Conservation (phyloP, 2,888 invertebrate species). For the Merodon equestris region DNA sequence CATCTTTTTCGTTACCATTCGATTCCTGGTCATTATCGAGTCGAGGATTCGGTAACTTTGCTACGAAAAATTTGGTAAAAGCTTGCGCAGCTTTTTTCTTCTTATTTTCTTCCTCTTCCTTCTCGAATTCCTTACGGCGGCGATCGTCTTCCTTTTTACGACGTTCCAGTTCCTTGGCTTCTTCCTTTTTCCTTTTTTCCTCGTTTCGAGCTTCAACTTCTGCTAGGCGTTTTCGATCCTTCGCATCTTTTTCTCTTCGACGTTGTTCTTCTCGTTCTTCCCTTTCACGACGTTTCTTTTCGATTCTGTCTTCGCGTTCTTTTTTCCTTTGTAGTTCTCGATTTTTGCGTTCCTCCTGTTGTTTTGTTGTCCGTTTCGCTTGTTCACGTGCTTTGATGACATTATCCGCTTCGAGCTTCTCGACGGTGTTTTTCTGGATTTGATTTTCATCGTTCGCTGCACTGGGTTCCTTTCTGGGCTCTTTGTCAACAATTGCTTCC, state of each 20-base stretch:
- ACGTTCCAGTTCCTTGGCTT: slow-evolving; percentile 75
- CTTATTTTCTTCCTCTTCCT: slow-evolving; percentile 85
- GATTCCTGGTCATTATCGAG: slow-evolving; percentile 63
- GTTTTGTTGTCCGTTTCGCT: slow-evolving; percentile 14
- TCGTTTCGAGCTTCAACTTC: slow-evolving; percentile 74
- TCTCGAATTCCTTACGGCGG: slow-evolving; percentile 82
- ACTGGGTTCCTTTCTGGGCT: no score
- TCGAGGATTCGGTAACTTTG: slow-evolving; percentile 77
- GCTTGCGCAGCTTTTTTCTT: slow-evolving; percentile 89
- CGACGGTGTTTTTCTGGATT: neutral
- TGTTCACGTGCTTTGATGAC: neutral
- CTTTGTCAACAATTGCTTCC: neutral
- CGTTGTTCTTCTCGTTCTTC: slow-evolving; percentile 79
- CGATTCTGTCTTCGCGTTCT: slow-evolving; percentile 73
- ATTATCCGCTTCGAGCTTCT: neutral
- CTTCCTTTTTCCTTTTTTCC: slow-evolving; percentile 72
- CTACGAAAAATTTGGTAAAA: slow-evolving; percentile 90
- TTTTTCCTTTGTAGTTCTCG: slow-evolving; percentile 73
- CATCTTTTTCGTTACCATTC: slow-evolving; percentile 53
- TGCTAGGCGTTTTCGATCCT: slow-evolving; percentile 76
- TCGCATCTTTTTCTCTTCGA: slow-evolving; percentile 77
- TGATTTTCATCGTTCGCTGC: neutral
- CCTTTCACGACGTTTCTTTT: slow-evolving; percentile 75
- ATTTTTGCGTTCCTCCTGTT: slow-evolving; percentile 69
- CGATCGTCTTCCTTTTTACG: slow-evolving; percentile 78